Evolutionary conservation across 2,113 vertebrate species (phyloP), one percentile per base, ranked within the genome.

Genomic region (Toxotes jaculatrix): DNA sequence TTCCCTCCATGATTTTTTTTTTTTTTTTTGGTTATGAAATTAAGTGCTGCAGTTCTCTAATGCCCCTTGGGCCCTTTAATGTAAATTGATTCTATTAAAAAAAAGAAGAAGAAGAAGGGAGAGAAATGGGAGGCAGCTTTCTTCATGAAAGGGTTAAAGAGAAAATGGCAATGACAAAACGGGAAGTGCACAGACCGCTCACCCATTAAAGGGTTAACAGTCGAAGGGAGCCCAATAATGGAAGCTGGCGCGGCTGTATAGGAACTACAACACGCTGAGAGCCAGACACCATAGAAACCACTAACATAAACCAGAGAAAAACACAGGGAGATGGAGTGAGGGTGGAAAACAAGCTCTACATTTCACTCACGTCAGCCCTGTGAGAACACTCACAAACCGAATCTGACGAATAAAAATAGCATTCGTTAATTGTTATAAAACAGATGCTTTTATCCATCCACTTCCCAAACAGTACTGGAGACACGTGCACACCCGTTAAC

Each of bases 11-110:
- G 63, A 82, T 32, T 79, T 77, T 68, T 83, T 74, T 67, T 55
- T 64, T 68, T 70, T 85, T 69, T 83, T 86, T 42, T 67, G 74
- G 67, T 91, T 84, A 80, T 83, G 62, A 85, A 88, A 93, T 92
- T 87, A 93, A 89, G 87, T 89, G 86, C 78, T 85, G 87, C 83
- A 75, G 85, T 91, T 92, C 81, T 88, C 81, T 71, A 86, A 89
- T 75, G 80, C 79, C 91, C 79, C 67, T 27, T 53, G 87, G 91
- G 86, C 74, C 84, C 86, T 91, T 93, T 90, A 85, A 70, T 78
- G 83, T 91, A 91, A 93, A 93, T 86, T 91, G 91, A 89, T 88
- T 87, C 87, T 88, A 90, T 93, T 91, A 87, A 79, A 87, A 92
- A 88, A 59, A 16, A 84, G 82, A 69, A 90, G 81, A 86, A 90